phyloP scores from a whole-genome alignment of 2,797 vertebrate genomes.

The Liparis tanakae region DNA sequence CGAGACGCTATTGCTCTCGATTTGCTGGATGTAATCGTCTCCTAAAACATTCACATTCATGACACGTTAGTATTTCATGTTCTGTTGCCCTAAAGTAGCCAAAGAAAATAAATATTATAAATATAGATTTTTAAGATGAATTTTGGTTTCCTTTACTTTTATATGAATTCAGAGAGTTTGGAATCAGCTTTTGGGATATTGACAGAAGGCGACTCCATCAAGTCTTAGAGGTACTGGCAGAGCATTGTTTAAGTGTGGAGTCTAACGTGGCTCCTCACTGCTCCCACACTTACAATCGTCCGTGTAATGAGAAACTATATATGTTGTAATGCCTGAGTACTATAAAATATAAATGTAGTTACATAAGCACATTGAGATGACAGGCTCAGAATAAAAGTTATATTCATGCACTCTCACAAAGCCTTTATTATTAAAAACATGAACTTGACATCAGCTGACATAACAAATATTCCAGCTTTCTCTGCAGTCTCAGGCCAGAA shows the following conservation, averaged over 20 bases:
- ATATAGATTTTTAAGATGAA: neutral
- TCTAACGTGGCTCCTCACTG: neutral
- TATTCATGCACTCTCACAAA: neutral
- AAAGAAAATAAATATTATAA: neutral
- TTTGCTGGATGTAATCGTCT: too few species aligned
- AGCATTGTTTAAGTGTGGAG: neutral
- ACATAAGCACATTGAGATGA: neutral
- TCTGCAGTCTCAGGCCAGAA: slow-evolving; percentile 5
- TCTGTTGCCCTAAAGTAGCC: neutral
- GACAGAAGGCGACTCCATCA: neutral
- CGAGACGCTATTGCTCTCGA: too few species aligned
- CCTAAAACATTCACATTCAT: too few species aligned
- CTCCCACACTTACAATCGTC: neutral
- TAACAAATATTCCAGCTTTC: neutral
- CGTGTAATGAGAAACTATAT: neutral
- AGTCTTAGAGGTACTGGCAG: neutral
- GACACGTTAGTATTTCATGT: too few species aligned
- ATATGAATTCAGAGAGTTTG: neutral
- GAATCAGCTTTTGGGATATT: neutral
- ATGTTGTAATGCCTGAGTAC: neutral
- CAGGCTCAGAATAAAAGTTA: neutral
- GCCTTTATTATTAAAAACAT: neutral
- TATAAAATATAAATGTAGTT: neutral
- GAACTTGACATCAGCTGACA: neutral
- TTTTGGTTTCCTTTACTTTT: neutral